Evolutionary conservation across 1,140 invertebrate genomes (phyloP), one percentile per base, ranked within the genome.

Genomic region (Potamilus streckersoni): DNA sequence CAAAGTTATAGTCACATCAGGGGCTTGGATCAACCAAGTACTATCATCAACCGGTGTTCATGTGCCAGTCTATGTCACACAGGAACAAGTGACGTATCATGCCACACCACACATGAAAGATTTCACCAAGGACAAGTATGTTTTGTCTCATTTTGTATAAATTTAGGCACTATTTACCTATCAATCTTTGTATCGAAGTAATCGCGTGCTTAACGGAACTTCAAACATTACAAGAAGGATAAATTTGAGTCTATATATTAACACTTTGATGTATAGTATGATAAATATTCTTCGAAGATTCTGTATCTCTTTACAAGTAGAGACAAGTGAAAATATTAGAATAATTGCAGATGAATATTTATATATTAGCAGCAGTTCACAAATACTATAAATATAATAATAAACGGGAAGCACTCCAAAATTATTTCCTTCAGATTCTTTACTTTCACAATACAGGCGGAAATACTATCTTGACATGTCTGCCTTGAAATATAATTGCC

Each of bases 51-150:
- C 88, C 55, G 88, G 86, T 27, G 81, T 88, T 59, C 87, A 88
- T 59, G 78, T 89, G 31, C 87, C 88, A 0, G 78, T 89, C 19
- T 81, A 81, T 27, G 86, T 88, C 65, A 86, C 88, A 14, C 85
- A 89, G 71, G 88, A 89, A 75, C 87, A 89, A 67, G 88, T 89
- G 8, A 88, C 88, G 0, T 89, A 89, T 76, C 83, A 84, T 65
- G 85, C 80, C 20, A 87, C 86, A 27, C 85, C 88, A 2, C 74
- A 88, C 69, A 79, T 89, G 19, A 86, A 84, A 64, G 85, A 89
- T 13, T 89, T 86, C 75, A 85, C 83, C 31, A 87, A 85, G 79
- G 87, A 87, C 31, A 88, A 74, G 88, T 87, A 79, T 65, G 80
- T 72, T 13, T 13, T 49, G 27, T n/a, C 16, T 56, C 12, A 11